Base-by-base conservation (phyloP, 2,113 vertebrate genomes). In the Siniperca chuatsi region DNA sequence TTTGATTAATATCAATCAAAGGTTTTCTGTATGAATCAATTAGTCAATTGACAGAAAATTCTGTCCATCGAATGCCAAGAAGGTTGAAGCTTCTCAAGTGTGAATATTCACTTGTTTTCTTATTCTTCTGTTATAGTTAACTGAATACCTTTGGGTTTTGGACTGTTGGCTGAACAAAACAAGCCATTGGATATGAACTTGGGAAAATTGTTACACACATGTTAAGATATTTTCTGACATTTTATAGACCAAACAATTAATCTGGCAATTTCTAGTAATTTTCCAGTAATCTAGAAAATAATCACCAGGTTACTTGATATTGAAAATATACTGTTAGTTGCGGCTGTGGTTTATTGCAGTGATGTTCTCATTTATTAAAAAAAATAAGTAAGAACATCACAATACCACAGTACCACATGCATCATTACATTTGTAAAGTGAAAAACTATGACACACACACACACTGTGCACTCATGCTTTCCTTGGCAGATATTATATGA, bases 381-480 rank as follows among this genome's bases (percentile, higher is more conserved):
- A 20, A 40, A 40, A 54, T 18, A 50, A 50, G 12, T 50, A 16
- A 50, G 46, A 52, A 8, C 18, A 21, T 21, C 18, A 21, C 52
- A 21, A 21, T 1, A 54, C 10, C 6, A 40, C 21, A 54, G 8
- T 1, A 54, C 10, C 11, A 40, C 21, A 54, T 8, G 50, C 20
- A 25, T 8, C 18, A 9, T 68, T 29, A 18, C 1, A 20, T 79
- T 58, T 64, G 21, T 23, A 37, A 65, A 74, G 10, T 70, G n/a
- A 29, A 82, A 76, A 74, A 72, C 23, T 61, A 4, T 72, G 57
- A 78, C 52, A 58, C 23, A 57, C 21, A 15, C 46, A 44, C 72
- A 60, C 40, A 69, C 46, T 4, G 15, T 29, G 18, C 11, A 20
- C n/a, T 35, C 1, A 5, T 35, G 20, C n/a, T 50, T 64, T 75